These are phyloP conservation scores for Ellobius talpinus DNA, from an alignment of 2,113 vertebrate species.

Conservation along the genomic window DNA sequence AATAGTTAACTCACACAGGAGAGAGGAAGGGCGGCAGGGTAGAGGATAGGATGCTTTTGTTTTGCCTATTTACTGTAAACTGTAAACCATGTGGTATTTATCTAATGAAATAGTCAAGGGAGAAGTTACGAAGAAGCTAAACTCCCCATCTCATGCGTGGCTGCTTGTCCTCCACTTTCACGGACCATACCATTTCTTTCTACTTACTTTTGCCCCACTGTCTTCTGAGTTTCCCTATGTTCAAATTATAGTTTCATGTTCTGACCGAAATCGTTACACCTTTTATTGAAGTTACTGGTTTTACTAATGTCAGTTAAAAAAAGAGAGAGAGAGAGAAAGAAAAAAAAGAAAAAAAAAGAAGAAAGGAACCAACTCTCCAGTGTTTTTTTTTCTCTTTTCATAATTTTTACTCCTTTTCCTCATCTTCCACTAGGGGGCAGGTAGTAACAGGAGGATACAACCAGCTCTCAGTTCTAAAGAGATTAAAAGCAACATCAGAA, in stretches of 20 bases:
- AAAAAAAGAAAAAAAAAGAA: fast-evolving
- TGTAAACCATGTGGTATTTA: background rate
- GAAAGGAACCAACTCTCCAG: background rate
- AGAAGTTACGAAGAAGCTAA: background rate
- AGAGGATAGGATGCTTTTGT: background rate
- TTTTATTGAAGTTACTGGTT: conserved; percentile 11
- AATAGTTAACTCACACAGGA: background rate
- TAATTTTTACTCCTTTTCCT: conserved; percentile 31
- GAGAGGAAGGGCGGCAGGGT: background rate
- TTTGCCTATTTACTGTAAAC: background rate
- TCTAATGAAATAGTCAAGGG: background rate
- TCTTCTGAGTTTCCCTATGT: background rate
- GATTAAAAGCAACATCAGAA: background rate
- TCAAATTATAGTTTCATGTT: conserved; percentile 2
- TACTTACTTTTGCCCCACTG: background rate
- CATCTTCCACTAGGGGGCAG: conserved; percentile 66
- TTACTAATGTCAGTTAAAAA: background rate
- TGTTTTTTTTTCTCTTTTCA: background rate
- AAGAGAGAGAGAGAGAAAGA: background rate
- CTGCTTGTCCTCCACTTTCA: background rate
- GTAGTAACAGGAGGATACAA: conserved; percentile 28
- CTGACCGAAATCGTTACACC: background rate
- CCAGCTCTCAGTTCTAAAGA: background rate
- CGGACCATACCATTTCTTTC: background rate
- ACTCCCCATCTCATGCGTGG: background rate